Evolutionary conservation across 1,140 invertebrate genomes (phyloP), one percentile per base, ranked within the genome.

Genomic region (Cydia fagiglandana): DNA sequence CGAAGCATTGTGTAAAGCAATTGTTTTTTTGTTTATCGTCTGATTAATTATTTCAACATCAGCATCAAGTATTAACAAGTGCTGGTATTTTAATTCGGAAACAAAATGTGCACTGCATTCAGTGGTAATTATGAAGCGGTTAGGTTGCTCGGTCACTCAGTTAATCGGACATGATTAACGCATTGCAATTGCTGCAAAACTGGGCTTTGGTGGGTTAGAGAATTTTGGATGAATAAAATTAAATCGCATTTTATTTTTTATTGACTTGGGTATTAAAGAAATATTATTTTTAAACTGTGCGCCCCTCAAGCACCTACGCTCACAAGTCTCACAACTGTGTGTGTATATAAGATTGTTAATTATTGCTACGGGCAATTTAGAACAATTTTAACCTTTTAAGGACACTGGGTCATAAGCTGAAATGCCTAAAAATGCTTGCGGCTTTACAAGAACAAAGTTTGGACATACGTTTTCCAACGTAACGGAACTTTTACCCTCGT

Each of bases 81-180:
- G 53, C n/a, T 17, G 53, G 53, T 3, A 56, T 56, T 56, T 56
- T 56, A 56, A 56, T 56, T 56, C 53, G 53, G n/a, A 56, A 56
- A 17, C 53, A 17, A 56, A 56, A 17, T 56, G 5, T 17, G 53
- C 53, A 56, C 6, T 56, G 53, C 4, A 56, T 56, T 56, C 53
- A 13, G 13, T 47, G n/a, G 53, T 56, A 56, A 56, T 56, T 56
- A 56, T 20, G 53, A 56, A 56, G 53, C 9, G 53, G 53, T 56
- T 56, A 56, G n/a, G n/a, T 56, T 17, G 53, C 53, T 56, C 53
- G 53, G 53, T 56, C 53, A 56, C 53, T 56, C 53, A 17, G 53
- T 56, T 56, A 56, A 56, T 56, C 53, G 53, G 15, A 56, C 53
- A 56, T 56, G 53, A 56, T 56, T 56, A 56, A 56, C 53, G 53